phyloP scores from a whole-genome alignment of 2,888 invertebrate genomes.

The Limenitis arthemis region DNA sequence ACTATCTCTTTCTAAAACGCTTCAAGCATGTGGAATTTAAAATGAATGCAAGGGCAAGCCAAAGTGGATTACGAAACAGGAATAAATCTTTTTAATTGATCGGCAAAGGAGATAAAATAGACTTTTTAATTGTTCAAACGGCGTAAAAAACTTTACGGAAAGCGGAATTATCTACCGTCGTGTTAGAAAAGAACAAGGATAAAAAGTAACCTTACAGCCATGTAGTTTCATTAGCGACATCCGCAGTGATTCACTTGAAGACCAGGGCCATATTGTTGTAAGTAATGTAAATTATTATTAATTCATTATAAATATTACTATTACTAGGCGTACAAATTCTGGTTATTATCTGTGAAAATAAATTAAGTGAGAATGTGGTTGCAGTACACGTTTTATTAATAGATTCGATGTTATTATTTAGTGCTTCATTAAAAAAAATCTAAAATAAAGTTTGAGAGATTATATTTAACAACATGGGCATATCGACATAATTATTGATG shows the following conservation, averaged over 20 bases:
- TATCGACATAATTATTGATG: constrained; percentile 1
- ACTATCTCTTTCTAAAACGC: constrained; percentile 4
- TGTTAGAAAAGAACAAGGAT: constrained; percentile 30
- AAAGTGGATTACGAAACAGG: constrained; percentile 3
- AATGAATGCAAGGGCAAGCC: constrained; percentile 3
- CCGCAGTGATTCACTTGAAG: constrained; percentile 11
- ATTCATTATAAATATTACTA: too few species aligned
- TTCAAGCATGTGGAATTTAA: neutral
- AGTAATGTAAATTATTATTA: too few species aligned
- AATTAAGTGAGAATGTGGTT: too few species aligned
- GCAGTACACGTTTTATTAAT: too few species aligned
- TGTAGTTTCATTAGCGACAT: constrained; percentile 17
- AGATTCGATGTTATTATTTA: neutral
- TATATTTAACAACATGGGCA: constrained; percentile 4
- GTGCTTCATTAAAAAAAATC: neutral
- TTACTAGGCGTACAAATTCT: too few species aligned
- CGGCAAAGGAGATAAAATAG: constrained; percentile 3
- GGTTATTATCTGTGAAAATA: too few species aligned
- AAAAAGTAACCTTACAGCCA: constrained; percentile 16
- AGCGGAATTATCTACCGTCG: constrained; percentile 15
- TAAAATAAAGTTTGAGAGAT: constrained; percentile 4
- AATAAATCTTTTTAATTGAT: constrained; percentile 9
- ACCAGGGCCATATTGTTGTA: too few species aligned
- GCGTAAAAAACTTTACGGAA: constrained; percentile 15
- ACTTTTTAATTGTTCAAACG: constrained; percentile 18